Evolutionary conservation across 2,888 invertebrate genomes (phyloP).

Genomic region (Callimorpha dominula): DNA sequence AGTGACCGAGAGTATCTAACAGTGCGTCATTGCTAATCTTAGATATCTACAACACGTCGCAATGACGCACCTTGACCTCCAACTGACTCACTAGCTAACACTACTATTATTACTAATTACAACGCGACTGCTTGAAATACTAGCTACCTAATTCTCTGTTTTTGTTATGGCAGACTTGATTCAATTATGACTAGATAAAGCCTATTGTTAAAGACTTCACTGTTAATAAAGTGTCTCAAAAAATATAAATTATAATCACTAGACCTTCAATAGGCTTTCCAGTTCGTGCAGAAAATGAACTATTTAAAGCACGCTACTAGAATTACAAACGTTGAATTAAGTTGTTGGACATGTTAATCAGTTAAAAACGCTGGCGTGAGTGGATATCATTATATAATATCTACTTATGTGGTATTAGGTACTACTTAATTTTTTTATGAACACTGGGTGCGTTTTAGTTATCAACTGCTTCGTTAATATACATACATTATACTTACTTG

Average conservation of each 20-base stretch:
- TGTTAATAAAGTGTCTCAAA: background rate
- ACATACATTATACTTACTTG: no score
- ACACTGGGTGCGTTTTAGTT: no score
- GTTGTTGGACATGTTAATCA: conserved; percentile 8
- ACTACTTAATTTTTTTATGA: background rate
- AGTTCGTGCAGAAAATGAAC: conserved; percentile 13
- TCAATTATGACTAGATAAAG: conserved; percentile 10
- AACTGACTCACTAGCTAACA: conserved; percentile 64
- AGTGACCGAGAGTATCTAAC: conserved; percentile 63
- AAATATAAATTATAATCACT: background rate
- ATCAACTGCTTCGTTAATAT: no score
- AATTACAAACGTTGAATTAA: conserved; percentile 16
- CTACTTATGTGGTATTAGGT: background rate
- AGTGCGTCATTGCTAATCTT: conserved; percentile 80
- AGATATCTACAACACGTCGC: conserved; percentile 58
- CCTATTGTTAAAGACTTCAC: conserved; percentile 2
- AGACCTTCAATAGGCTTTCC: conserved; percentile 3
- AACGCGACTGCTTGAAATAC: conserved; percentile 32
- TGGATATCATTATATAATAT: background rate
- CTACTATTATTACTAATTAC: conserved; percentile 55
- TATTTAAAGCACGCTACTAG: conserved; percentile 12
- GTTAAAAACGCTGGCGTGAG: background rate
- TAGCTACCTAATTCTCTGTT: conserved; percentile 30
- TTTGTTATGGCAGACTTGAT: conserved; percentile 24
- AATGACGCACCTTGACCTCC: conserved; percentile 70